Conservation (phyloP, 2,113 vertebrate genomes). For the Paralichthys olivaceus region DNA sequence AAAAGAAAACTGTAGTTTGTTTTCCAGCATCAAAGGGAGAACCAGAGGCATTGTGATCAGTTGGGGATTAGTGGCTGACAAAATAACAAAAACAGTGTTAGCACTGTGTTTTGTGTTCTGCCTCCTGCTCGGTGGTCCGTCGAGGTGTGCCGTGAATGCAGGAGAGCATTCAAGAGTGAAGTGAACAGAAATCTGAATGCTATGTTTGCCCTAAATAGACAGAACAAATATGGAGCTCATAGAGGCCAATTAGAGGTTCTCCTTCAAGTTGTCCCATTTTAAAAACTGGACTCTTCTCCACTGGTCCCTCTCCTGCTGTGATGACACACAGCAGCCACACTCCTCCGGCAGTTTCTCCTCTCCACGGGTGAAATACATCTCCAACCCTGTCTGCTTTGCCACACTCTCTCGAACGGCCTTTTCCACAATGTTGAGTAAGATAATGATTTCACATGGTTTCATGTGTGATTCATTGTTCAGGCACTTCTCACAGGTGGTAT, state of each 20-base stretch:
- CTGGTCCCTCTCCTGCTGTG: conserved; percentile 36
- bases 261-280: conserved; percentile 17
- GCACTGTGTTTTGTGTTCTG: neutral
- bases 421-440: neutral
- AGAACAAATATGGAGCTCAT: conserved; percentile 5
- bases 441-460: conserved; percentile 22
- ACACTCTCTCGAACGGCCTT: conserved; percentile 7
- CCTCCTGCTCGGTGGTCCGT: conserved; percentile 13
- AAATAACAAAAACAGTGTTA: neutral
- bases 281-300: conserved; percentile 6
- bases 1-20: neutral
- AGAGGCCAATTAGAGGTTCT: conserved; percentile 31
- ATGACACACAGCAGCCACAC: conserved; percentile 20
- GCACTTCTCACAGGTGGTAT: neutral
- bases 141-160: neutral
- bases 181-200: neutral
- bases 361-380: conserved; percentile 6
- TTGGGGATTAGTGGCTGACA: neutral
- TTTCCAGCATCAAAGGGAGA: conserved; percentile 23
- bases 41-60: neutral
- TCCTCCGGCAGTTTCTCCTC: conserved; percentile 1
- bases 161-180: neutral
- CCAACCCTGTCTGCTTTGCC: neutral
- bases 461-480: neutral
- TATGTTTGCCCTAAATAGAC: conserved; percentile 27